phyloP scores from a whole-genome alignment of 37 sponge, comb jelly and placozoan species.

The Cliona cf. orientalis region DNA sequence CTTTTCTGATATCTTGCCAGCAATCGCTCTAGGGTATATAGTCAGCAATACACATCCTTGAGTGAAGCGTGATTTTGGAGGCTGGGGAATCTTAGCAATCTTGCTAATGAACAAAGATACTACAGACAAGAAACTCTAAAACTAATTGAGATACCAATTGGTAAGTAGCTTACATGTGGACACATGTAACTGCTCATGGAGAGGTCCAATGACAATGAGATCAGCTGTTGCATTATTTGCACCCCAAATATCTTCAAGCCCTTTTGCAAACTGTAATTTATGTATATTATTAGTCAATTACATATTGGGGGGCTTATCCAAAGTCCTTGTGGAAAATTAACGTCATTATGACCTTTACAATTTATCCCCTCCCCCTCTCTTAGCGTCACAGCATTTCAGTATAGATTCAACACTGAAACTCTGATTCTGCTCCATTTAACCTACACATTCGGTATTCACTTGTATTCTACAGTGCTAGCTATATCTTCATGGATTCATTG shows the following conservation, averaged over 20 bases:
- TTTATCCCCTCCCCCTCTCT: too few species aligned
- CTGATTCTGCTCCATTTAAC: too few species aligned
- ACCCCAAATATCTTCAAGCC: neutral
- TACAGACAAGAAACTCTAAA: neutral
- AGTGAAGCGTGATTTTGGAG: neutral
- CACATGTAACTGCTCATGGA: conserved; percentile 15
- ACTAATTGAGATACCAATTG: neutral
- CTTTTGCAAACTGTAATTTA: conserved; percentile 27
- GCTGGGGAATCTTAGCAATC: conserved; percentile 10
- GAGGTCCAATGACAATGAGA: conserved; percentile 19
- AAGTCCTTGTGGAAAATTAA: too few species aligned
- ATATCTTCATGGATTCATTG: too few species aligned
- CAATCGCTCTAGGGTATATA: conserved; percentile 5
- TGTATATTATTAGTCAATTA: too few species aligned
- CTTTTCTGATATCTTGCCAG: neutral
- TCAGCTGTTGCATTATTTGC: neutral
- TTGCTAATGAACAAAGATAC: conserved; percentile 20
- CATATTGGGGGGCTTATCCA: too few species aligned
- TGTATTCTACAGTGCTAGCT: too few species aligned
- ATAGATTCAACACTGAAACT: too few species aligned
- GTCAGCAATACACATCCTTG: neutral
- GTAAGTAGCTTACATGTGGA: conserved; percentile 5
- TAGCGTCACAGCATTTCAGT: too few species aligned
- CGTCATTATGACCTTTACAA: too few species aligned
- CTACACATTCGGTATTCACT: too few species aligned